Evolutionary conservation across 2,888 invertebrate species (phyloP).

Genomic region (Eupithecia subumbrata): DNA sequence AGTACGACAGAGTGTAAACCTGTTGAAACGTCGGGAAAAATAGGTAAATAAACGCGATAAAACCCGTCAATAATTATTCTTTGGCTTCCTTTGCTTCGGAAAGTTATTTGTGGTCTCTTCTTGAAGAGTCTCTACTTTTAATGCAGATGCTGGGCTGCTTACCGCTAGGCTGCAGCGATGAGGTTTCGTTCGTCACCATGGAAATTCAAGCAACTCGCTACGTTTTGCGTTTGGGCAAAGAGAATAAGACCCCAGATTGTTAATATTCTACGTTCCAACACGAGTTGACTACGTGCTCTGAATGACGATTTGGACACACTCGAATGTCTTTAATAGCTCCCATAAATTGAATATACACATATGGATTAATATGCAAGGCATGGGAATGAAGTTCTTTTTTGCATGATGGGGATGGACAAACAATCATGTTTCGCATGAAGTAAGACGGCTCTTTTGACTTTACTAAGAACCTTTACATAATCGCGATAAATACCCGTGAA

Average conservation of each 20-base stretch:
- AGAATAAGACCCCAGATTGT: slow-evolving; percentile 47
- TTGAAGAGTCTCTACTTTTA: neutral
- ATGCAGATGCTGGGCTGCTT: neutral
- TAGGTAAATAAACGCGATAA: too few species aligned
- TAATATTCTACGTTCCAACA: slow-evolving; percentile 65
- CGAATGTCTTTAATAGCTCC: slow-evolving; percentile 71
- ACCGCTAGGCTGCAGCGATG: neutral
- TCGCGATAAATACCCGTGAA: too few species aligned
- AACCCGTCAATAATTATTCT: too few species aligned
- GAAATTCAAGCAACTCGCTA: neutral
- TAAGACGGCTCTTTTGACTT: neutral
- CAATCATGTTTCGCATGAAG: neutral
- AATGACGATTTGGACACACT: slow-evolving; percentile 45
- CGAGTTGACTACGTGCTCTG: slow-evolving; percentile 54
- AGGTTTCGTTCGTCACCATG: neutral
- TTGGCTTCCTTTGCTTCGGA: neutral
- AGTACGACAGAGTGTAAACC: too few species aligned
- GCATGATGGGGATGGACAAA: slow-evolving; percentile 11
- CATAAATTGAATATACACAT: slow-evolving; percentile 73
- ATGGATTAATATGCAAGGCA: slow-evolving; percentile 58
- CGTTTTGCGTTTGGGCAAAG: neutral
- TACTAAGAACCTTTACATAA: too few species aligned
- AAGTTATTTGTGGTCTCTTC: neutral
- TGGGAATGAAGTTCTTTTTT: slow-evolving; percentile 36
- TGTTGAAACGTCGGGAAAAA: too few species aligned